phyloP scores from a whole-genome alignment of 2,797 vertebrate genomes.

The Erethizon dorsatum region DNA sequence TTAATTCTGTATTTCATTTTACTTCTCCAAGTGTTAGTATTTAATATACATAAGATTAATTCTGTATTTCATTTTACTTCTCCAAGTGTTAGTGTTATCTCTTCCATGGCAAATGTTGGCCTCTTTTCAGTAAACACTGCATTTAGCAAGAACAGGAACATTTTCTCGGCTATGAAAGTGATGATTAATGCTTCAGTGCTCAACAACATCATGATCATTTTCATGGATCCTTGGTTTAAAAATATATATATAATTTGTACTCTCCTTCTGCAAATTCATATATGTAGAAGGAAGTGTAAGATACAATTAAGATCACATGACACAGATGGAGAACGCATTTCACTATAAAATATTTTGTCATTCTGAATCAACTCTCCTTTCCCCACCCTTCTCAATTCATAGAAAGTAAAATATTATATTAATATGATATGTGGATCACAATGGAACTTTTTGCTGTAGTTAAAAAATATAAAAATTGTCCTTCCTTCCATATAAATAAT shows the following conservation, averaged over 20 bases:
- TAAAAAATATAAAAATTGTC: not conserved
- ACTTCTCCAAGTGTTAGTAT: slow-evolving; percentile 76
- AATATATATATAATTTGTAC: not conserved
- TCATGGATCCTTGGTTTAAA: slow-evolving; percentile 64
- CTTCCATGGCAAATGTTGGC: slow-evolving; percentile 66
- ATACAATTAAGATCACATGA: not conserved
- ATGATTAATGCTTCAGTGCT: slow-evolving; percentile 72
- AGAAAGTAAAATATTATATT: slow-evolving; percentile 2
- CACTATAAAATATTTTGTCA: not conserved
- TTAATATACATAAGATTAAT: slow-evolving; percentile 75
- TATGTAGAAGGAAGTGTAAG: slow-evolving; percentile 14
- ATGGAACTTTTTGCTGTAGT: not conserved
- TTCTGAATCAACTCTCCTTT: not conserved
- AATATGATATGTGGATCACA: not conserved
- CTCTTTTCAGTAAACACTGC: slow-evolving; percentile 58
- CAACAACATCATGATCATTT: slow-evolving; percentile 67
- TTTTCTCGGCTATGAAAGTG: slow-evolving; percentile 69
- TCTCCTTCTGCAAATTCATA: slow-evolving; percentile 59
- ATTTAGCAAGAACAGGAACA: slow-evolving; percentile 75
- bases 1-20: slow-evolving; percentile 78
- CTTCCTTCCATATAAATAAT: slow-evolving; percentile 23
- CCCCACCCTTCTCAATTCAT: not conserved
- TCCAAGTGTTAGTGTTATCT: slow-evolving; percentile 76
- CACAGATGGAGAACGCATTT: not conserved
- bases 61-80: slow-evolving; percentile 75